These are phyloP conservation scores for Ctenopoma multispine DNA, from an alignment of 2,797 vertebrate species.

Conservation along the genomic window DNA sequence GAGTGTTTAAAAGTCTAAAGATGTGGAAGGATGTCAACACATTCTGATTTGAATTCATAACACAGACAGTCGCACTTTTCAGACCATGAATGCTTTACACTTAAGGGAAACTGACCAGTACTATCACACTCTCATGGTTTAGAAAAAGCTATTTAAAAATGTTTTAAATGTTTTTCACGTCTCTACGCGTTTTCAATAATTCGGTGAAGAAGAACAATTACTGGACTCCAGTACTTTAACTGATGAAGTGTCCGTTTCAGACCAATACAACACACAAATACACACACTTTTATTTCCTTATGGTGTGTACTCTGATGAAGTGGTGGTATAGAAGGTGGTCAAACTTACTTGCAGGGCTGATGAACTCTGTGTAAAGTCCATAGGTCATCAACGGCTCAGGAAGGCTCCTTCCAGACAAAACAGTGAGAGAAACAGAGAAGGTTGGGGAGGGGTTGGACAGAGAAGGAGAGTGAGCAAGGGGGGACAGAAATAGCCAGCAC, in stretches of 20 bases:
- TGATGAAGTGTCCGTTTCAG: slow-evolving; percentile 17
- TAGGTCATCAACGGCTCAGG: slow-evolving; percentile 98
- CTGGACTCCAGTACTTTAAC: slow-evolving; percentile 2
- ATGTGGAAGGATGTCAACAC: neutral
- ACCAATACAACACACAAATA: slow-evolving; percentile 5
- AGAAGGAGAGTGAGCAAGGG: slow-evolving; percentile 64
- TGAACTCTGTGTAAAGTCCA: slow-evolving; percentile 95
- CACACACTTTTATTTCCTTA: slow-evolving; percentile 16
- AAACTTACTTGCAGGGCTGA: slow-evolving; percentile 94
- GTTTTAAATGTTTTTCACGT: slow-evolving; percentile 13
- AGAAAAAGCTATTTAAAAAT: slow-evolving; percentile 23
- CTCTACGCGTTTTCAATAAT: slow-evolving; percentile 41
- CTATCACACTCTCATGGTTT: slow-evolving; percentile 2
- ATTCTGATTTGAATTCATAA: slow-evolving; percentile 18
- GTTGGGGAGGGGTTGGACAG: slow-evolving; percentile 19
- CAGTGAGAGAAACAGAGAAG: slow-evolving; percentile 28
- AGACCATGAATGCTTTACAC: slow-evolving; percentile 15
- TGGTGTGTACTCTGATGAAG: slow-evolving; percentile 17
- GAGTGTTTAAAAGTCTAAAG: neutral
- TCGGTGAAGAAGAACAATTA: slow-evolving; percentile 29
- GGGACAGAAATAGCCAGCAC: slow-evolving; percentile 77
- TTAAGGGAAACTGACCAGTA: slow-evolving; percentile 9
- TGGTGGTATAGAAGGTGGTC: slow-evolving; percentile 24
- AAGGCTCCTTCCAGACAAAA: slow-evolving; percentile 90
- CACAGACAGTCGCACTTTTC: slow-evolving; percentile 2